These are phyloP conservation scores for Macrotus californicus DNA, from an alignment of 2,113 vertebrate species.

Conservation along the genomic window DNA sequence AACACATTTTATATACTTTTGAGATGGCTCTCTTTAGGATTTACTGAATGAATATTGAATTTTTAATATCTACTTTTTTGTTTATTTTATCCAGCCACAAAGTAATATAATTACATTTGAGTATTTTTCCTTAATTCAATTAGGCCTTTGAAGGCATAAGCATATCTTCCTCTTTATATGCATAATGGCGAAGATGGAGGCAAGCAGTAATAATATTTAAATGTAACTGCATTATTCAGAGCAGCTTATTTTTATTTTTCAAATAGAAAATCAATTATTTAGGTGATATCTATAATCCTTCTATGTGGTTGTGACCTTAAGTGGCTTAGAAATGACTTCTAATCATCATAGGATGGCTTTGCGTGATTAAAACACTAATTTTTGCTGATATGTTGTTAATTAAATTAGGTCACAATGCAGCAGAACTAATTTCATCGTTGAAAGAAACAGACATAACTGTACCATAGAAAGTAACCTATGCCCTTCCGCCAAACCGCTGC, in stretches of 20 bases:
- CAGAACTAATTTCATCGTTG: neutral
- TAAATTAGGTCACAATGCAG: constrained; percentile 4
- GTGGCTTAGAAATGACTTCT: neutral
- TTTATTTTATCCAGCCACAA: neutral
- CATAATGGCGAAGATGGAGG: neutral
- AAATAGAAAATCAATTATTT: neutral
- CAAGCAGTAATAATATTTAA: neutral
- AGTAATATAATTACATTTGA: neutral
- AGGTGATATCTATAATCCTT: neutral
- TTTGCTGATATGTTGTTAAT: neutral
- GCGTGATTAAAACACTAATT: neutral
- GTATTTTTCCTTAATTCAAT: neutral
- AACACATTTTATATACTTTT: neutral
- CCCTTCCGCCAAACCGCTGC: neutral
- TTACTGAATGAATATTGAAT: neutral
- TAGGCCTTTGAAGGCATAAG: neutral
- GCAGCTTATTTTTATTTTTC: neutral
- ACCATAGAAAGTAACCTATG: neutral
- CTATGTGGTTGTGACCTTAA: neutral
- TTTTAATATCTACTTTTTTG: neutral
- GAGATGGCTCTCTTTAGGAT: neutral
- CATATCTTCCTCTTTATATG: neutral
- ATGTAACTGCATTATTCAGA: neutral
- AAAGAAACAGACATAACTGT: neutral
- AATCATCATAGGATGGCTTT: neutral